Base-by-base conservation (phyloP, 2,888 invertebrate species). In the Ornithoptera priamus region DNA sequence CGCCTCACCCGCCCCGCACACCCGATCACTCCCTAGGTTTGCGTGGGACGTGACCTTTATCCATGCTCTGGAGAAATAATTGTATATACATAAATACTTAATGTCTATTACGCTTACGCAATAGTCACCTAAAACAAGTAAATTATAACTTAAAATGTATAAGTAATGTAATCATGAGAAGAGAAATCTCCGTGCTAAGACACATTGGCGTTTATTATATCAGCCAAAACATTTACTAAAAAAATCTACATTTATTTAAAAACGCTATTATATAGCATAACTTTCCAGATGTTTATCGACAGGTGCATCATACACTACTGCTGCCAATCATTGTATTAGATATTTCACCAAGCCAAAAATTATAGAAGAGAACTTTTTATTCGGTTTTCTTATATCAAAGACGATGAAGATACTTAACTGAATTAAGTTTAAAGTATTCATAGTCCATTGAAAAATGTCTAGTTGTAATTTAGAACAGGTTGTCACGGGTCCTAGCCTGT, bases 1-100 rank as follows among this genome's bases (percentile, higher is more conserved):
- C 64, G 42, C 71, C 87, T 81, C 76, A 76, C 24, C 15, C 81
- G 76, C 76, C 71, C 78, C 64, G 46, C 70, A 46, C 87, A 81
- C 90, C 89, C 88, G 83, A 83, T 80, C 78, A 83, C 87, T 83
- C 87, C 90, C 89, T 85, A 83, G 78, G 84, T 85, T 87, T 86
- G 90, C 90, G 92, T 92, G 88, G 92, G 91, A 90, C 83, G 87
- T 90, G 91, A 92, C 92, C 92, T 92, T 91, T 91, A 91, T 89
- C 87, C 89, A 85, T 80, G 85, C 86, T 91, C 88, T 82, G 83
- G 86, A 88, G 86, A 86, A 89, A 89, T 89, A 89, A 91, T 90
- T 89, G 89, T 89, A 84, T 88, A 78, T 71, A 73, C 74, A 74
- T 76, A 88, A 87, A 88, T 87, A 85, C 81, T 83, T 86, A 85